A percentile compares a stretch with the other conserved stretches of the same genome.
phyloP scores from a whole-genome alignment of 2,888 invertebrate genomes.

The Ectropis crepuscularia region DNA sequence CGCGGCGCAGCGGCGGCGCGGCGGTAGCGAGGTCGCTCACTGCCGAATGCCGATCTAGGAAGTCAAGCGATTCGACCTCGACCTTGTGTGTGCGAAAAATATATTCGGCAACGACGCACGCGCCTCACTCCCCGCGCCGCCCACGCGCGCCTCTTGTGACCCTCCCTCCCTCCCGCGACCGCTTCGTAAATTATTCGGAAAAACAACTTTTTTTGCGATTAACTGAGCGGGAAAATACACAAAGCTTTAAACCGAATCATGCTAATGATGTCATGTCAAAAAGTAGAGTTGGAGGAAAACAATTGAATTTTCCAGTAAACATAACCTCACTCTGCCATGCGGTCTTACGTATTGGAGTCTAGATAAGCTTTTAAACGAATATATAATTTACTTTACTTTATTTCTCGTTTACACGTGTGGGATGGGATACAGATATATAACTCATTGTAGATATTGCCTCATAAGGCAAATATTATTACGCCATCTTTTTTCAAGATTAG shows the following conservation, averaged over 20 bases:
- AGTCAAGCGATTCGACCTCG: conserved; percentile 80
- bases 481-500: conserved; percentile 58
- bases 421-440: conserved; percentile 25
- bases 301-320: conserved; percentile 22
- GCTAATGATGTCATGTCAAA: conserved; percentile 22
- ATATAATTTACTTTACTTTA: not conserved
- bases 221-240: conserved; percentile 22
- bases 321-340: conserved; percentile 26
- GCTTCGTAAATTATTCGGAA: conserved; percentile 25
- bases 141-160: conserved; percentile 35
- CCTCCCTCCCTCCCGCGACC: conserved; percentile 26
- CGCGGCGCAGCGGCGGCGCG: conserved; percentile 40
- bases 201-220: conserved; percentile 28
- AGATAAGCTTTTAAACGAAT: not conserved
- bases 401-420: conserved; percentile 15
- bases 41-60: conserved; percentile 71
- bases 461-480: conserved; percentile 41
- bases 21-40: conserved; percentile 41
- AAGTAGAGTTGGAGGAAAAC: conserved; percentile 15
- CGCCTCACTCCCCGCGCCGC: conserved; percentile 46
- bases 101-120: conserved; percentile 70
- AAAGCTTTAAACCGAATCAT: conserved; percentile 29
- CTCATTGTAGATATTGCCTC: conserved; percentile 16
- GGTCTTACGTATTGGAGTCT: not conserved
- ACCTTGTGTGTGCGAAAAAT: conserved; percentile 80